These are phyloP conservation scores for Pseudomugil gertrudae DNA, from an alignment of 2,797 vertebrate species.

Conservation along the genomic window DNA sequence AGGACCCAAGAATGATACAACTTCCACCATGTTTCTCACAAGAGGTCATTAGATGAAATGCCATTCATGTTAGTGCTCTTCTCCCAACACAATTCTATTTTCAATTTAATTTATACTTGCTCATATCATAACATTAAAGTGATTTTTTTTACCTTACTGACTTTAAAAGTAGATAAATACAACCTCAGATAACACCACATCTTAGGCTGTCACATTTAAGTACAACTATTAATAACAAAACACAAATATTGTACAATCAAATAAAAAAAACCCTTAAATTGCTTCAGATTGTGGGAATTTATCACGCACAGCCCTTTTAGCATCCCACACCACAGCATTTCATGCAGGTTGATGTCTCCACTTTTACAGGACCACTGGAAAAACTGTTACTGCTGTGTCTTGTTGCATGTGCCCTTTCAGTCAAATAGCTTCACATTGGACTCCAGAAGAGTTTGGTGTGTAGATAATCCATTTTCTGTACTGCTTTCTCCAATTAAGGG, in stretches of 20 bases:
- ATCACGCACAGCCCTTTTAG: background rate
- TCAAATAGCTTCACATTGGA: background rate
- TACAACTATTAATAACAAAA: no score
- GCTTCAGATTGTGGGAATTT: background rate
- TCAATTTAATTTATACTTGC: background rate
- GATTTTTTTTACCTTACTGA: no score
- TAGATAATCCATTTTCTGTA: no score
- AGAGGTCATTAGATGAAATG: background rate
- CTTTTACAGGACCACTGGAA: background rate
- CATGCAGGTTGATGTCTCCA: background rate
- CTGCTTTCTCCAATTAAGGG: no score
- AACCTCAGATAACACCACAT: no score
- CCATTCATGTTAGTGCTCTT: background rate
- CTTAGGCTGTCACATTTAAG: no score
- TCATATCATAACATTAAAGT: background rate
- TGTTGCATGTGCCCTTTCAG: background rate
- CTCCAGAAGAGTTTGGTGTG: background rate
- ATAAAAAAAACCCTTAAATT: background rate
- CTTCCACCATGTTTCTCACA: background rate
- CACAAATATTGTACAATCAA: no score
- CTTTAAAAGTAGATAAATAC: no score
- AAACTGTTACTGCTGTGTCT: background rate
- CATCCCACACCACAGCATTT: background rate
- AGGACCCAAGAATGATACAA: background rate
- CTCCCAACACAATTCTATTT: background rate